Conservation (phyloP, 2,888 invertebrate genomes). For the Apantesis nais region DNA sequence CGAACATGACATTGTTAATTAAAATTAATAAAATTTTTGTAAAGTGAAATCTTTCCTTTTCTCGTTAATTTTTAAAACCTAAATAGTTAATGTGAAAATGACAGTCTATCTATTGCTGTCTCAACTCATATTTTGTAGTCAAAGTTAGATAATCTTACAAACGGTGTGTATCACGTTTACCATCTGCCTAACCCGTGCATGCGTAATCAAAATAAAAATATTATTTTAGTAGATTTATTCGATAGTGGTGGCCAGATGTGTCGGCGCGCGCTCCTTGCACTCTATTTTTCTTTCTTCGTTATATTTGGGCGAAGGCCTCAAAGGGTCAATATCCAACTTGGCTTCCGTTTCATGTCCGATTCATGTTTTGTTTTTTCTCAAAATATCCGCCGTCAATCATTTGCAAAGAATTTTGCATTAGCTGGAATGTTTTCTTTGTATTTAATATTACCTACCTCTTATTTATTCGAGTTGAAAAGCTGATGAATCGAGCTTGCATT, state of each 20-base stretch:
- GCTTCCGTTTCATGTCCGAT: slow-evolving; percentile 76
- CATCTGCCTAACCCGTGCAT: slow-evolving; percentile 82
- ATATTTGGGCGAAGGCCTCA: slow-evolving; percentile 72
- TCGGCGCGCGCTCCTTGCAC: slow-evolving; percentile 65
- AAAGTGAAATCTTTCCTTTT: background rate
- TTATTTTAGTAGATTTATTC: slow-evolving; percentile 84
- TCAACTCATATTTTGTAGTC: background rate
- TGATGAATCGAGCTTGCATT: background rate
- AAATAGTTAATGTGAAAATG: background rate
- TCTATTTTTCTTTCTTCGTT: slow-evolving; percentile 81
- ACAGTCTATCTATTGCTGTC: background rate
- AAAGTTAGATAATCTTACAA: slow-evolving; percentile 13
- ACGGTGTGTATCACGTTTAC: slow-evolving; percentile 62
- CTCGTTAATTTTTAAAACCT: background rate
- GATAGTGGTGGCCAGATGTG: slow-evolving; percentile 83
- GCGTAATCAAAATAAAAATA: slow-evolving; percentile 85
- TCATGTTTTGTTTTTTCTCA: slow-evolving; percentile 71
- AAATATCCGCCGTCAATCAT: slow-evolving; percentile 66
- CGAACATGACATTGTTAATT: too few species aligned
- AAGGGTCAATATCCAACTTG: slow-evolving; percentile 77
- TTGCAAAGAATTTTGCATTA: slow-evolving; percentile 43
- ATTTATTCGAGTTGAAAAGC: background rate
- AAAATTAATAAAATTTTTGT: background rate
- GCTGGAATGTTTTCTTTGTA: slow-evolving; percentile 46
- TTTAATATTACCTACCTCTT: slow-evolving; percentile 30